Conservation (phyloP, 2,888 invertebrate genomes). For the Cetonia aurata region DNA sequence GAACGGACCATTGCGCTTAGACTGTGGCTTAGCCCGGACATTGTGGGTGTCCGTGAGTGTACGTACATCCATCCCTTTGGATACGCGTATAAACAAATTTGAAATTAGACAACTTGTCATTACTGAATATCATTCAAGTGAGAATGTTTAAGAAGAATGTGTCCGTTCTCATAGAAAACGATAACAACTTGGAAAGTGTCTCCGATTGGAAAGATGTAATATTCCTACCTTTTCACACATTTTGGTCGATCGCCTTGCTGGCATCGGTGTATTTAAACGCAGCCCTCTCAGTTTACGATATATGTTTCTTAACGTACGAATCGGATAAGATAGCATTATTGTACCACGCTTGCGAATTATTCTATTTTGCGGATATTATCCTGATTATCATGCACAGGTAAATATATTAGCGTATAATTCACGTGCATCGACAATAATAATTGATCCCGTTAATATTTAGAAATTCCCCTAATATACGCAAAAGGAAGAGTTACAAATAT, state of each 20-base stretch:
- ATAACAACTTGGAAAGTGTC: background rate
- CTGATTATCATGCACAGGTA: constrained; percentile 44
- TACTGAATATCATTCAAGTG: too few species aligned
- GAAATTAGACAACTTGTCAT: too few species aligned
- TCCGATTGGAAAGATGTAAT: constrained; percentile 42
- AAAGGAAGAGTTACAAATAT: constrained; percentile 18
- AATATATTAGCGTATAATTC: background rate
- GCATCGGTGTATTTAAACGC: constrained; percentile 32
- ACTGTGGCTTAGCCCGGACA: too few species aligned
- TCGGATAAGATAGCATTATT: background rate
- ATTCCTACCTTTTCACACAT: constrained; percentile 42
- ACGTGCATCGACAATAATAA: too few species aligned
- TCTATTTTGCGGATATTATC: constrained; percentile 39
- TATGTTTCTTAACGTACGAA: constrained; percentile 1
- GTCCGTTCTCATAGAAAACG: constrained; percentile 31
- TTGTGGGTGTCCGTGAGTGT: too few species aligned
- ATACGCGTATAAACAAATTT: too few species aligned
- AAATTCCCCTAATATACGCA: constrained; percentile 34
- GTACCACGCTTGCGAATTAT: constrained; percentile 39
- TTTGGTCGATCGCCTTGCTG: constrained; percentile 37
- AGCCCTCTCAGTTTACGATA: constrained; percentile 12
- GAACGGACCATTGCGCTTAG: too few species aligned
- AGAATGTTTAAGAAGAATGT: constrained; percentile 22
- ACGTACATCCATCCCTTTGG: too few species aligned
- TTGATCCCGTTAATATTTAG: constrained; percentile 2